Evolutionary conservation across 2,888 invertebrate species (phyloP), one percentile per base, ranked within the genome.

Genomic region (Andricus curvator): DNA sequence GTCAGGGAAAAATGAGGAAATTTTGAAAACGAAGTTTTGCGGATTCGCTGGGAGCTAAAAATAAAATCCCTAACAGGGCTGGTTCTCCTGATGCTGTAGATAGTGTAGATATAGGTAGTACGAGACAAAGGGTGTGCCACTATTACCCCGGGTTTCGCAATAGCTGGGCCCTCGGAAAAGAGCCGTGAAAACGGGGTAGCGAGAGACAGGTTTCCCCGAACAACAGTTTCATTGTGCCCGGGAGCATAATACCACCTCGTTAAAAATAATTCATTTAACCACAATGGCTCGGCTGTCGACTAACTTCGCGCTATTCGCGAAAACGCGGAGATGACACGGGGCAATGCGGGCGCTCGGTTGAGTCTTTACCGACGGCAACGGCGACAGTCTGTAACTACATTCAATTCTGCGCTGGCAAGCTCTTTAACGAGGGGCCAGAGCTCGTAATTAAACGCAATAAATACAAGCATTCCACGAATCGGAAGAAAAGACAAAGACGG

Each of bases 241-340:
- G 68, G 79, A 82, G 85, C 81, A 90, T 88, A 90, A 90, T 90
- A 86, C 86, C 84, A 88, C 86, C 88, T 90, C 90, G 90, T 90
- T 90, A 90, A 90, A 89, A 90, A 90, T 91, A 89, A 91, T 89
- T 90, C 90, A 88, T 89, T 91, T 91, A 88, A 85, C 85, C 84
- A 87, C 87, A 85, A 86, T 87, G 80, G 83, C 74, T 74, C 56
- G 74, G 56, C 74, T 74, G 51, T 74, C 56, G 56, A 56, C 51
- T 56, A 74, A 74, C 74, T 74, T 74, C 33, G 74, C 74, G 74
- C 74, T 74, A 74, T 74, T 74, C 56, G 56, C 56, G 74, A 74
- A 74, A 86, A 86, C 84, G 84, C 84, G 81, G 74, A 86, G 86
- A 86, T 84, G 86, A 84, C 85, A 82, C 79, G 80, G 62, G 80